phyloP scores from a whole-genome alignment of 2,113 vertebrate species.

The Ctenomys sociabilis region DNA sequence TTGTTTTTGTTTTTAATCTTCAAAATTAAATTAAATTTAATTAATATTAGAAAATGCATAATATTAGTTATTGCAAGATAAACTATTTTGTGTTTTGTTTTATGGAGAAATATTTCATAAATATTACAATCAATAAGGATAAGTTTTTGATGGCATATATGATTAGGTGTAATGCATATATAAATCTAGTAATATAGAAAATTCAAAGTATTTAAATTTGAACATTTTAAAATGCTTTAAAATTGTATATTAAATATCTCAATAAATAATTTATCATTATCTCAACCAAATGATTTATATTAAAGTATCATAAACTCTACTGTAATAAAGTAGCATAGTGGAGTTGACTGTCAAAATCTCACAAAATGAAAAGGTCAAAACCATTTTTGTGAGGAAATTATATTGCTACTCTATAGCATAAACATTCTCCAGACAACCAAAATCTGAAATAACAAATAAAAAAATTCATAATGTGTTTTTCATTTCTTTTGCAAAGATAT shows the following conservation, averaged over 20 bases:
- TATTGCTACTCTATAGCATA: not conserved
- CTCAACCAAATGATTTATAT: not conserved
- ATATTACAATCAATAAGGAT: not conserved
- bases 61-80: not conserved
- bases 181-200: not conserved
- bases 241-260: not conserved
- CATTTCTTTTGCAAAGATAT: not conserved
- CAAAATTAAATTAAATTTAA: too few relatives aligned
- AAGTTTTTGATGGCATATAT: not conserved
- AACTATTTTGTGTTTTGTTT: not conserved
- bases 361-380: not conserved
- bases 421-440: not conserved
- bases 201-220: not conserved
- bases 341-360: not conserved
- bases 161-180: not conserved
- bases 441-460: not conserved
- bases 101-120: not conserved
- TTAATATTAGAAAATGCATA: not conserved
- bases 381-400: not conserved
- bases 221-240: not conserved
- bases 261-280: not conserved
- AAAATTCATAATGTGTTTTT: not conserved
- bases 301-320: not conserved
- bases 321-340: not conserved
- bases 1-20: too few relatives aligned